A percentile compares a stretch with the other conserved stretches of the same genome.
Conservation (phyloP, 2,888 invertebrate species). For the Linnaemya tessellans region DNA sequence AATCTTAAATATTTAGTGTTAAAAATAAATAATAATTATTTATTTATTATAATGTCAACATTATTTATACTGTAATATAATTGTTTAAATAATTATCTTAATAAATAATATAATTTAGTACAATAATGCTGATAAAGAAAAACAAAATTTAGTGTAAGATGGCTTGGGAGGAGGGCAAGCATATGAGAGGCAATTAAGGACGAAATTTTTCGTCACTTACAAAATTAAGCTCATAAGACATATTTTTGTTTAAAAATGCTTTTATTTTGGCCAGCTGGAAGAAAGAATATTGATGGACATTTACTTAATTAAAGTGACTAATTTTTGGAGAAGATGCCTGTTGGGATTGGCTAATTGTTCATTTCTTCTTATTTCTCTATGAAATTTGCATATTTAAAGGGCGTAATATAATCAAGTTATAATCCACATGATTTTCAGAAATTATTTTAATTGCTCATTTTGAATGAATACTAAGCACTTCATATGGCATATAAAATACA, state of each 20-base stretch:
- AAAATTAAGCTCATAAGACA: slow-evolving; percentile 12
- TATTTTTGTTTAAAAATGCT: slow-evolving; percentile 10
- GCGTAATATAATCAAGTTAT: too few relatives aligned
- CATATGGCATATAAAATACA: too few relatives aligned
- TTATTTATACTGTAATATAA: slow-evolving; percentile 60
- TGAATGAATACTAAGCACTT: too few relatives aligned
- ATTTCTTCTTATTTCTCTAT: slow-evolving; percentile 30
- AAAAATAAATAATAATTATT: slow-evolving; percentile 69
- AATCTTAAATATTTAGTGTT: slow-evolving; percentile 28
- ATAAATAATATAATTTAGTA: slow-evolving; percentile 59
- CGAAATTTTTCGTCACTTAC: neutral
- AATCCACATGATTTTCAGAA: too few relatives aligned
- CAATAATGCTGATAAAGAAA: slow-evolving; percentile 59
- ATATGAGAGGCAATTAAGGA: neutral
- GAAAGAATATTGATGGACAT: neutral
- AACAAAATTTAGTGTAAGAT: slow-evolving; percentile 15
- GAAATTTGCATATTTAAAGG: neutral
- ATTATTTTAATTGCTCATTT: too few relatives aligned
- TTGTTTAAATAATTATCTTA: slow-evolving; percentile 68
- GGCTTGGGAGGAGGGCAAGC: neutral
- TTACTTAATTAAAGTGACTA: slow-evolving; percentile 61
- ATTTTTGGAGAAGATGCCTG: slow-evolving; percentile 48
- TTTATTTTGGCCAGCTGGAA: slow-evolving; percentile 41
- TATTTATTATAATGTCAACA: slow-evolving; percentile 70
- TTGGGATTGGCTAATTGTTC: slow-evolving; percentile 42